phyloP scores from a whole-genome alignment of 2,797 vertebrate genomes.

The Perodicticus potto region DNA sequence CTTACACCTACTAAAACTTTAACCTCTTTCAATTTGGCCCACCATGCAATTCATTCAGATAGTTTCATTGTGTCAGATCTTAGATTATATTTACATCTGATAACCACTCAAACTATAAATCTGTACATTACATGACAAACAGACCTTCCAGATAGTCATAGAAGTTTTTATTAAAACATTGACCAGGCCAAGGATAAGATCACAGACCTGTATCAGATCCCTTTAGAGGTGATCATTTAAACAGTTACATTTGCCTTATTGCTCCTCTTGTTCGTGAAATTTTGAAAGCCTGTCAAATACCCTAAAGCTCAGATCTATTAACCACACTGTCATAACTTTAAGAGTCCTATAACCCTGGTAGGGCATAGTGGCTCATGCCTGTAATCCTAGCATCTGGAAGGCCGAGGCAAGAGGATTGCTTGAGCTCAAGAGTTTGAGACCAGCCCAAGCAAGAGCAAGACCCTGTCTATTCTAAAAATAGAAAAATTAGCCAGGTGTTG shows the following conservation, averaged over 20 bases:
- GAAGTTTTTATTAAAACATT: slow-evolving; percentile 51
- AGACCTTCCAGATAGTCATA: slow-evolving; percentile 31
- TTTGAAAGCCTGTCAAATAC: not conserved
- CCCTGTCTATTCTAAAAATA: no score
- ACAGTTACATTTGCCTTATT: slow-evolving; percentile 33
- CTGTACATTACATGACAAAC: slow-evolving; percentile 8
- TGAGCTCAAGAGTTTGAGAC: no score
- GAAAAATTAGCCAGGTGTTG: no score
- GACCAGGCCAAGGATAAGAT: slow-evolving; percentile 9
- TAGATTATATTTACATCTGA: slow-evolving; percentile 44
- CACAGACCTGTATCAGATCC: not conserved
- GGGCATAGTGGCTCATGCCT: no score
- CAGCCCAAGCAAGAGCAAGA: no score
- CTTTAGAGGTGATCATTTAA: slow-evolving; percentile 14
- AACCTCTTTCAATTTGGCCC: slow-evolving; percentile 38
- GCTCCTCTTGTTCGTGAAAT: slow-evolving; percentile 31
- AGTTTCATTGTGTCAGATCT: slow-evolving; percentile 14
- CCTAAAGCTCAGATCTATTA: slow-evolving; percentile 11
- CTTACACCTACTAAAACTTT: slow-evolving; percentile 24
- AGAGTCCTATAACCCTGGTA: not conserved
- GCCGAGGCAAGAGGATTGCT: no score
- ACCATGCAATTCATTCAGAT: slow-evolving; percentile 6
- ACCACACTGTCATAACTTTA: slow-evolving; percentile 5
- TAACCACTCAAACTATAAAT: slow-evolving; percentile 47
- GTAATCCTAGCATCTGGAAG: no score